A percentile compares a stretch with the other conserved stretches of the same genome.
Evolutionary conservation across 2,113 vertebrate genomes (phyloP).

Genomic region (Plecotus auritus): DNA sequence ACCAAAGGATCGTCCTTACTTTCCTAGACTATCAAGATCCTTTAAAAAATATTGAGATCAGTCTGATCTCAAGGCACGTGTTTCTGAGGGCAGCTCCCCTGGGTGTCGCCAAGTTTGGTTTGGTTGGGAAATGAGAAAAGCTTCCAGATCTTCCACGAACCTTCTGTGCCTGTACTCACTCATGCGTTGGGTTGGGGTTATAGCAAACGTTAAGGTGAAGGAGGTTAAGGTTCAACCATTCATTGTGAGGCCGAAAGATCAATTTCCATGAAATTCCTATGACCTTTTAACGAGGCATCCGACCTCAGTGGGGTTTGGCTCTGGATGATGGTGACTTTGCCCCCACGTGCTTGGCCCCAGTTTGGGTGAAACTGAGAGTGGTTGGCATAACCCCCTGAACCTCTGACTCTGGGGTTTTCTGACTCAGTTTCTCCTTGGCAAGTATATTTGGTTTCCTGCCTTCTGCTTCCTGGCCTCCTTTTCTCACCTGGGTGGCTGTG

Average conservation of each 20-base stretch:
- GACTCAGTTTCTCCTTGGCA: not conserved
- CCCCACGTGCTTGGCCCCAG: not conserved
- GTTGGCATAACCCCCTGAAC: not conserved
- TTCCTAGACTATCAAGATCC: not conserved
- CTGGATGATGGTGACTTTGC: not conserved
- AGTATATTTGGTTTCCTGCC: not conserved
- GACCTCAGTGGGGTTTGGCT: not conserved
- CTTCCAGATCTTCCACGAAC: not conserved
- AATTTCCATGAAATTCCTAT: not conserved
- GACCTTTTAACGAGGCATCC: rapidly evolving
- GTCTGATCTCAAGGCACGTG: not conserved
- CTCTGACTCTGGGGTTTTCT: not conserved
- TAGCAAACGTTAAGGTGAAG: not conserved
- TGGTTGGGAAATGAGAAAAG: not conserved
- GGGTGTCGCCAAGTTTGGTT: not conserved
- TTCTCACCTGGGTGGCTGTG: not conserved
- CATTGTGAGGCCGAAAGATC: not conserved
- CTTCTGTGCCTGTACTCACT: not conserved
- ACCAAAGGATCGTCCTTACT: not conserved
- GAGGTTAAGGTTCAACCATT: not conserved
- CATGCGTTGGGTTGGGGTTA: not conserved
- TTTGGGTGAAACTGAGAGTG: not conserved
- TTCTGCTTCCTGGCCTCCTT: not conserved
- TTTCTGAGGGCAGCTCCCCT: not conserved
- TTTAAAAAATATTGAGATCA: not conserved